A percentile compares a stretch with the other conserved stretches of the same genome.
These are phyloP conservation scores for Cricetomys ansorgei DNA, from an alignment of 2,113 vertebrate genomes.

Conservation along the genomic window DNA sequence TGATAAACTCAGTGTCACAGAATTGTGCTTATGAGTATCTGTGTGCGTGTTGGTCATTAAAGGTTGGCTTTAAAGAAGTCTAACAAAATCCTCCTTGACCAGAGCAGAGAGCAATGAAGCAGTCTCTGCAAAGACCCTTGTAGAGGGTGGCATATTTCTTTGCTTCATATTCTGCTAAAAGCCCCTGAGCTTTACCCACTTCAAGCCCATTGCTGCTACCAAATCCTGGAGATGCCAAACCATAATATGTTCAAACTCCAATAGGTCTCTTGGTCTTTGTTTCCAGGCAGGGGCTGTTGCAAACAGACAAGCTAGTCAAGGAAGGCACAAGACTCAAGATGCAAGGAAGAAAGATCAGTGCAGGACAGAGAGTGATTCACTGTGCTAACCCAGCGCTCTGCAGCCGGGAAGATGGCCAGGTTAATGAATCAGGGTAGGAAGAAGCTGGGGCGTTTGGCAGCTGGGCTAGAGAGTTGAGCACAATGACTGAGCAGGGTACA, in stretches of 20 bases:
- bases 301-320: background rate
- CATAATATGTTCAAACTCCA: too few species aligned
- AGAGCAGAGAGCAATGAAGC: background rate
- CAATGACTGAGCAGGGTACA: too few species aligned
- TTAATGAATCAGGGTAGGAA: background rate
- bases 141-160: background rate
- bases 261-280: background rate
- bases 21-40: background rate
- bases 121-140: background rate
- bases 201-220: accelerated
- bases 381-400: background rate
- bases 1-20: background rate
- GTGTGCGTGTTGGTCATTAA: background rate
- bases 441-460: background rate
- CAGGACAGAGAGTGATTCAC: background rate
- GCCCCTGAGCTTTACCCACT: background rate
- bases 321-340: accelerated
- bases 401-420: background rate
- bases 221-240: background rate
- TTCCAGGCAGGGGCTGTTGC: background rate
- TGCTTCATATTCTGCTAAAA: background rate
- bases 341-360: background rate
- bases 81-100: background rate
- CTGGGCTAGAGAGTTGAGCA: background rate
- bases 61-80: background rate